Conservation (phyloP, 2,888 invertebrate species). For the Leucophenga montana region DNA sequence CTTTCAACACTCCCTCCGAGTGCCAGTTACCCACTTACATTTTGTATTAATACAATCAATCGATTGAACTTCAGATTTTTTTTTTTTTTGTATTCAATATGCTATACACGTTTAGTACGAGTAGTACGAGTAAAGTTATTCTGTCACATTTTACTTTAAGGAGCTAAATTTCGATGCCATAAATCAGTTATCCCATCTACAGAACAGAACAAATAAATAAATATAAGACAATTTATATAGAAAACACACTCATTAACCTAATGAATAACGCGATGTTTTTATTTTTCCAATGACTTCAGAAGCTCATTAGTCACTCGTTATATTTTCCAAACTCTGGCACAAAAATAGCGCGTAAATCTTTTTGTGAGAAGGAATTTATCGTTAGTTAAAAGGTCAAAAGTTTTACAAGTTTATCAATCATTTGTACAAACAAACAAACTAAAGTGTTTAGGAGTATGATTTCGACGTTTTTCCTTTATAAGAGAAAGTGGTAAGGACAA, state of each 20-base stretch:
- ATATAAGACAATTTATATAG: neutral
- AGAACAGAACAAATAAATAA: neutral
- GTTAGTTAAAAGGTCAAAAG: slow-evolving; percentile 53
- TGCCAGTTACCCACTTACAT: slow-evolving; percentile 34
- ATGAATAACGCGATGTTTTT: slow-evolving; percentile 45
- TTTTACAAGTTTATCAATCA: slow-evolving; percentile 61
- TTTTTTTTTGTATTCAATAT: slow-evolving; percentile 50
- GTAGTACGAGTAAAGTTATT: neutral
- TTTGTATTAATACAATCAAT: slow-evolving; percentile 59
- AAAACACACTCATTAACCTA: slow-evolving; percentile 55
- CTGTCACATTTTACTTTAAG: neutral
- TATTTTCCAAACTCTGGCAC: slow-evolving; percentile 46
- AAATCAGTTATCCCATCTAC: slow-evolving; percentile 12
- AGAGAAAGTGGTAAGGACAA: too few species aligned
- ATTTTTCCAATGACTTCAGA: neutral
- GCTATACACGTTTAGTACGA: slow-evolving; percentile 59
- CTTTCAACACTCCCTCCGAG: neutral
- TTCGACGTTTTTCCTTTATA: too few species aligned
- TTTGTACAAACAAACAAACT: slow-evolving; percentile 34
- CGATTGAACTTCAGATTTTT: slow-evolving; percentile 60
- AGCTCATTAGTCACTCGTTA: slow-evolving; percentile 47
- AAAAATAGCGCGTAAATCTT: slow-evolving; percentile 64
- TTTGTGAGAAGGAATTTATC: slow-evolving; percentile 57
- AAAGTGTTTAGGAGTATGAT: too few species aligned
- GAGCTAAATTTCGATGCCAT: neutral